Evolutionary conservation across 2,888 invertebrate species (phyloP).

Genomic region (Cataglyphis albicans): DNA sequence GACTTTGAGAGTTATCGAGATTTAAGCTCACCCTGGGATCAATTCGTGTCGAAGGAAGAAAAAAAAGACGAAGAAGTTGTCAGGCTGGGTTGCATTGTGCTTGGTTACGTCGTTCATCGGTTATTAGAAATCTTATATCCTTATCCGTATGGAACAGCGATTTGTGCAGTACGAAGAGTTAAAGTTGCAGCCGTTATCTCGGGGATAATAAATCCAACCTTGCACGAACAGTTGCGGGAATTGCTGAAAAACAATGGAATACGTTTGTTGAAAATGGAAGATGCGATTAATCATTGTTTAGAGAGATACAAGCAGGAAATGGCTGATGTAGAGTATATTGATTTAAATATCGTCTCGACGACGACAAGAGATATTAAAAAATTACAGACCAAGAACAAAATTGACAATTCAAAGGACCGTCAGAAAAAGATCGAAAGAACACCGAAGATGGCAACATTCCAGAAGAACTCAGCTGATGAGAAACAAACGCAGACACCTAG

Average conservation of each 20-base stretch:
- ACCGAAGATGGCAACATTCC: background rate
- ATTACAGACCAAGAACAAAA: background rate
- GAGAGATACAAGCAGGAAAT: slow-evolving; percentile 87
- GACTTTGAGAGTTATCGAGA: slow-evolving; percentile 88
- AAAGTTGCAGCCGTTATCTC: slow-evolving; percentile 86
- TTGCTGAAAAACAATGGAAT: slow-evolving; percentile 86
- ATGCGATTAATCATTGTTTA: slow-evolving; percentile 88
- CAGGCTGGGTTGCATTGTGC: slow-evolving; percentile 85
- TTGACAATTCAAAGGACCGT: background rate
- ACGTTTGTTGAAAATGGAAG: slow-evolving; percentile 86
- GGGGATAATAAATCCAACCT: slow-evolving; percentile 84
- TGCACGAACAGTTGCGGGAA: slow-evolving; percentile 85
- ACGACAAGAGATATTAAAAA: slow-evolving; percentile 21
- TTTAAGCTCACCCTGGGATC: slow-evolving; percentile 87
- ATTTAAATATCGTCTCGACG: slow-evolving; percentile 77
- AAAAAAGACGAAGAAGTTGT: slow-evolving; percentile 85
- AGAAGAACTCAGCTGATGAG: slow-evolving; percentile 40
- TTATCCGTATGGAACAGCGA: slow-evolving; percentile 83
- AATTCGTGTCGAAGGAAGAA: slow-evolving; percentile 85
- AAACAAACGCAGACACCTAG: slow-evolving; percentile 89
- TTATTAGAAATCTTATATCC: slow-evolving; percentile 87
- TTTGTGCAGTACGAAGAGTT: slow-evolving; percentile 85
- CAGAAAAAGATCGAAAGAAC: background rate
- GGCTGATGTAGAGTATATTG: slow-evolving; percentile 87
- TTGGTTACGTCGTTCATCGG: slow-evolving; percentile 87